Base-by-base conservation (phyloP, 2,888 invertebrate species). In the Cataglyphis altisquamis region DNA sequence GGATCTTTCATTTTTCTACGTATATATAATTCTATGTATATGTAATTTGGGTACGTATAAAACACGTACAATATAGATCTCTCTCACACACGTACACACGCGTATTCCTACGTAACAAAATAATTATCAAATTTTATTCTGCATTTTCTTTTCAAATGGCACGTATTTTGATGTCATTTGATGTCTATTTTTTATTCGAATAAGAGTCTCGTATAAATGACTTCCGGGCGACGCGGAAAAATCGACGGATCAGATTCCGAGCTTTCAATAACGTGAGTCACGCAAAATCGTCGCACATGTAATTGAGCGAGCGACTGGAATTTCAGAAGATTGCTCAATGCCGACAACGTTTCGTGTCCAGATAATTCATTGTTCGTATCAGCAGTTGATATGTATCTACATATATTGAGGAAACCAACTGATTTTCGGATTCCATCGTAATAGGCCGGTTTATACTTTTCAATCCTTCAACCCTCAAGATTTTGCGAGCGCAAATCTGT, bases 271-370 rank as follows among this genome's bases (percentile, higher is more conserved):
- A 88, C 55, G 78, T 89, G 89, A 90, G 86, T 89, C 89, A 89
- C 87, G 85, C 86, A 68, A 83, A 63, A 45, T 48, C 25, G 39
- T 60, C 80, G 45, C 55, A 80, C n/a, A 8, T 73, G 64, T 87
- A 83, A 86, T 84, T 77, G 32, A 83, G 21, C 84, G 36, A 83
- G 18, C 84, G 82, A 36, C 66, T 66, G 86, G 81, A 89, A 89
- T 89, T 89, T 82, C 82, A 82, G 15, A 81, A 36, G 83, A 84
- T 89, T 89, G 85, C 89, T 88, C 89, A 89, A 89, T 88, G 89
- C 84, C 84, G 84, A 18, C 82, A 18, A 32, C 21, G 45, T 82
- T 45, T 74, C 63, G 55, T 68, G 60, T 66, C 48, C 45, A 39
- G 52, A 74, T 81, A 84, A 67, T 74, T 64, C 48, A 60, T 55